Evolutionary conservation across 2,888 invertebrate genomes (phyloP), one percentile per base, ranked within the genome.

Genomic region (Galeruca laticollis): DNA sequence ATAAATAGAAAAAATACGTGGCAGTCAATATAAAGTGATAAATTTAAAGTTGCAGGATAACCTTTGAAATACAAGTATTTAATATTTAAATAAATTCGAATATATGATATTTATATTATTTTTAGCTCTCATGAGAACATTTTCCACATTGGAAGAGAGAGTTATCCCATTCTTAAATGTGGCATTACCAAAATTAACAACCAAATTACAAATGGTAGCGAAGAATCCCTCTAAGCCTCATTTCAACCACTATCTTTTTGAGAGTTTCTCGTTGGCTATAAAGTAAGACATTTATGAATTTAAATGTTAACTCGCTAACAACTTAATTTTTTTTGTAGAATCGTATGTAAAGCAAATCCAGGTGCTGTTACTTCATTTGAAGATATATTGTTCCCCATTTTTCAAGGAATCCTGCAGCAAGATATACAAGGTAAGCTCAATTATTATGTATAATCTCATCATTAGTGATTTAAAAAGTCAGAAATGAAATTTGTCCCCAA

Each of bases 191-290:
- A 93, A 94, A 81, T 87, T 99, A 20, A 96, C 96, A 0, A 90
- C 92, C 75, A 95, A 96, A 84, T 86, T 99, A 52, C 87, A 92
- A 4, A 86, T 90, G 40, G 96, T 97, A 33, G 91, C 97, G 64
- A 95, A 95, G 87, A 99, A 98, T 87, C 96, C 99, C 0, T 95
- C 95, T 79, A 95, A 97, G 80, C 99, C 99, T 0, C 95, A 98
- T 84, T 99, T 99, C 87, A 99, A 99, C 87, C 99, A 99, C 84
- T 99, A 95, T 86, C 88, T 99, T 43, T 99, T 99, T 84, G 99
- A 99, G 87, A 94, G 96, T 0, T 87, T 99, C 49, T 95, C 97
- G 31, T 87, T 99, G 54, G 91, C 93, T 3, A 93, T 96, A n/a
- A 92, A 91, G 93, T 94, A 83, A 88, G 90, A 11, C 37, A 56